A percentile compares a stretch with the other conserved stretches of the same genome.
phyloP scores from a whole-genome alignment of 1,140 invertebrate species.

The Elysia chlorotica region DNA sequence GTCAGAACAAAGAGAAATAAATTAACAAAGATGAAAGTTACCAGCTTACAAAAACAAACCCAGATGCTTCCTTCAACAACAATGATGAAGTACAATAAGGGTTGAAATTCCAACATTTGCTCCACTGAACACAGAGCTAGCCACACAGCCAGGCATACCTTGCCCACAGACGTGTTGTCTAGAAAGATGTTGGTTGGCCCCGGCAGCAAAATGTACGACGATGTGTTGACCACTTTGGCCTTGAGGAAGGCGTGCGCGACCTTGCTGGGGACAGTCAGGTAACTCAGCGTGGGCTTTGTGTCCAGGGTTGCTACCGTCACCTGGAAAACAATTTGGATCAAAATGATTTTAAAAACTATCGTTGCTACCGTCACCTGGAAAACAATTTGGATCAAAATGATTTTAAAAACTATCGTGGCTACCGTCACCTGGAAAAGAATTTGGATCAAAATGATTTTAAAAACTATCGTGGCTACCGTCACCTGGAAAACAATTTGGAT shows the following conservation, averaged over 20 bases:
- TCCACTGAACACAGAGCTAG: neutral
- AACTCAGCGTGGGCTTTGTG: constrained; percentile 53
- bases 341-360: constrained; percentile 53
- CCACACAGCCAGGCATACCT: constrained; percentile 38
- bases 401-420: constrained; percentile 54
- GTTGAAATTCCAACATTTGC: no score
- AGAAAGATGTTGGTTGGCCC: constrained; percentile 62
- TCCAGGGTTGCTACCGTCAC: constrained; percentile 58
- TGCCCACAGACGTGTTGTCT: constrained; percentile 63
- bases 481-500: no score
- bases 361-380: constrained; percentile 55
- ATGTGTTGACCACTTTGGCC: constrained; percentile 58
- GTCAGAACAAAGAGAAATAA: no score
- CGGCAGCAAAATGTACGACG: constrained; percentile 53
- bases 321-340: no score
- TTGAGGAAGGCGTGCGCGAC: constrained; percentile 57
- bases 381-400: no score
- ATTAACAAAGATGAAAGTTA: no score
- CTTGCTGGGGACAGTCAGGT: constrained; percentile 58
- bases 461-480: constrained; percentile 56
- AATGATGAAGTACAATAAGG: no score
- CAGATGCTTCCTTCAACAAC: no score
- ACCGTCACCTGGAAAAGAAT: constrained; percentile 56
- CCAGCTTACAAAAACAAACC: no score
- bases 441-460: constrained; percentile 55